Base-by-base conservation (phyloP, 1,140 invertebrate genomes). In the Drosophila orosa region DNA sequence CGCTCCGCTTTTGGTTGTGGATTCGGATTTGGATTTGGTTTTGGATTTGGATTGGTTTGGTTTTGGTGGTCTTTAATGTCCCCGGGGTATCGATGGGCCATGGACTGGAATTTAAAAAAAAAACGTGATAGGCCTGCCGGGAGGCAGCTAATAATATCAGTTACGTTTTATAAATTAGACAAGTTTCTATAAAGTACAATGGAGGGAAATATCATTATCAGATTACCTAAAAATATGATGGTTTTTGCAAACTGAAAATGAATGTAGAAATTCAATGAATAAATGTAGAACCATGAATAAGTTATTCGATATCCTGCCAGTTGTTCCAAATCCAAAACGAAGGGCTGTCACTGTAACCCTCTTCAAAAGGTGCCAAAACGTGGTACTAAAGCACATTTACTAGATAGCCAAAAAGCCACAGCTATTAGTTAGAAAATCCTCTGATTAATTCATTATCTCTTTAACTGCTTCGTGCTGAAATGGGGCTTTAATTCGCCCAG, bases 31-130 rank as follows among this genome's bases (percentile, higher is more conserved):
- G 40, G 31, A 15, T 42, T 63, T 45, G 24, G 35, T 9, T 40
- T 35, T 6, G 44, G 42, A 24, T 42, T 35, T 27, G 12, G 50
- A 57, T 40, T 60, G 60, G 35, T 40, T 62, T 39, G 22, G 54
- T 15, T 31, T 62, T 58, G 22, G 61, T n/a, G 45, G 61, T 15
- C 65, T 68, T 54, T 54, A 68, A 54, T 68, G 61, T 66, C 65
- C 29, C 62, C 29, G 7, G 65, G 61, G 65, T 24, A 13, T 31
- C n/a, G 5, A 19, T 25, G 59, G 59, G 24, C 27, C 55, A 22
- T 19, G 47, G 12, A n/a, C 9, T 55, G 17, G 25, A 47, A 5
- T 24, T 59, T 59, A 24, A 59, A 57, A 57, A 24, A 59, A 57
- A 57, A 40, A 4, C 33, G 13, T 15, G 13, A 45, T 58, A 45